Evolutionary conservation across 2,797 vertebrate species (phyloP), one percentile per base, ranked within the genome.

Genomic region (Danio jaintianensis): DNA sequence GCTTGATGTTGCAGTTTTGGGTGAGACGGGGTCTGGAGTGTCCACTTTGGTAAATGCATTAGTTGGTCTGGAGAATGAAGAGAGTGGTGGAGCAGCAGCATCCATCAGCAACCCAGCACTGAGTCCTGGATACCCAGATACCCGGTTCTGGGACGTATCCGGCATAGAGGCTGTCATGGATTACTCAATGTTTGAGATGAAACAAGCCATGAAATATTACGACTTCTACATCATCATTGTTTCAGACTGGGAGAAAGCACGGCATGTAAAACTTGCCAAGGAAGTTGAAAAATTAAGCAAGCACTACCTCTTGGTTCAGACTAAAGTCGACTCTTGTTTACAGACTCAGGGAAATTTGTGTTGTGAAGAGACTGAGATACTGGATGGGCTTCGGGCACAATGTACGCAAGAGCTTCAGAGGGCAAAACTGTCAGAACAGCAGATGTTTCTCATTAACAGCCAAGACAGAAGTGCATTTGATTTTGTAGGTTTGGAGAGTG

Each of bases 371-470:
- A 29, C 52, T 56, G 78, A 84, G 13, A 55, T 86, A 16, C 74
- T 76, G n/a, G 83, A 86, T 79, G 74, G 58, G n/a, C 53, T 84
- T 71, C 78, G 85, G 29, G 78, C 40, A 43, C 80, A 83, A 53
- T 78, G 53, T 75, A 47, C 42, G 12, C 40, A 80, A 52, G 58
- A 75, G 29, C 64, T 84, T 62, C 63, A 71, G 52, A 80, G 1
- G 29, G 69, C 36, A 61, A 71, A 52, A 0, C 12, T 67, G 50
- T 22, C n/a, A 3, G 59, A 68, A 43, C 72, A 53, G 11, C 82
- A 86, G 50, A 48, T 86, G n/a, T 86, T 86, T 62, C 64, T 82
- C 58, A 63, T 84, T 40, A 86, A 86, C 52, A 81, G 82, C 11
- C 29, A 70, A 4, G 75, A 86, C 7, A 78, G 7, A 81, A 58